phyloP scores from a whole-genome alignment of 2,797 vertebrate species.

The Enteromius mattozi region DNA sequence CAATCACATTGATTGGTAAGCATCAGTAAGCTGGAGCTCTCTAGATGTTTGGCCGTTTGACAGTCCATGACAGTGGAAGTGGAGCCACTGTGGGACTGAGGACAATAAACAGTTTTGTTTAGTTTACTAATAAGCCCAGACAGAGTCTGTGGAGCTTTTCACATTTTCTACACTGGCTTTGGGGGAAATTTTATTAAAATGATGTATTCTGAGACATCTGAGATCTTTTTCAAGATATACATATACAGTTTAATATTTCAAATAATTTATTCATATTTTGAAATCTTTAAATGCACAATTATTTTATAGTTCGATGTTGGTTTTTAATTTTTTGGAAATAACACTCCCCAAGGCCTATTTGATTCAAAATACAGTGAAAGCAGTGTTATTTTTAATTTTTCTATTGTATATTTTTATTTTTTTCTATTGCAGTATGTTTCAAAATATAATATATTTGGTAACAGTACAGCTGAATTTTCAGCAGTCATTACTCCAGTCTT shows the following conservation, averaged over 20 bases:
- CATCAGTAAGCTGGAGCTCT: constrained; percentile 31
- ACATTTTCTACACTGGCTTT: not conserved
- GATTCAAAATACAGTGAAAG: not conserved
- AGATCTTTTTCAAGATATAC: not conserved
- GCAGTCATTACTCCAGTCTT: not conserved
- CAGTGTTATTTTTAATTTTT: not conserved
- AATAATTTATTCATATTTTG: not conserved
- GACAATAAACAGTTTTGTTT: constrained; percentile 4
- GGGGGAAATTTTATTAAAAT: not conserved
- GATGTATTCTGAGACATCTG: not conserved
- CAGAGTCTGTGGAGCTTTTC: not conserved
- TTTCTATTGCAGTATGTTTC: not conserved
- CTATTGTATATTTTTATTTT: not conserved
- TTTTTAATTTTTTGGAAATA: not conserved
- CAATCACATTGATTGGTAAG: constrained; percentile 53
- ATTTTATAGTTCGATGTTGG: not conserved
- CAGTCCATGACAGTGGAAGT: constrained; percentile 4
- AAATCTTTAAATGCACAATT: not conserved
- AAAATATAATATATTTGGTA: not conserved
- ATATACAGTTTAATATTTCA: not conserved
- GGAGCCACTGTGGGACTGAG: constrained; percentile 1
- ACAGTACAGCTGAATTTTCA: not conserved
- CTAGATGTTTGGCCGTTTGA: constrained; percentile 30
- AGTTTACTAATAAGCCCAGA: constrained; percentile 4
- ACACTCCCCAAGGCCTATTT: not conserved